Evolutionary conservation across 2,888 invertebrate genomes (phyloP), one percentile per base, ranked within the genome.

Genomic region (Andrena praecox): DNA sequence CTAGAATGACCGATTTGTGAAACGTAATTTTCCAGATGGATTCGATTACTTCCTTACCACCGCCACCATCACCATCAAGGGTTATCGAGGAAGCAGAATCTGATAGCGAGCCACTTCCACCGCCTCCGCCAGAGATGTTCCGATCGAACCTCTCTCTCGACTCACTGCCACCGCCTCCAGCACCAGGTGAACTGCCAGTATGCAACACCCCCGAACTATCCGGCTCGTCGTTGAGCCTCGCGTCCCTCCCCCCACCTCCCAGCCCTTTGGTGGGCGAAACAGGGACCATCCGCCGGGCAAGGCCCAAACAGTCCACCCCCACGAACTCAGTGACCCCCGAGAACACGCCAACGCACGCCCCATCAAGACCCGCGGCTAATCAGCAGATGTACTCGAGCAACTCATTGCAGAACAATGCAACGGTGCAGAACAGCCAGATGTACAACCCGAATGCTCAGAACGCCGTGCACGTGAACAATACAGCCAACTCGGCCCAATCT

Each of bases 81-180:
- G 95, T 95, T 83, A 93, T 94, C 20, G 95, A 95, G 87, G 93
- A 95, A 35, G 93, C 94, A 10, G 95, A 96, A 85, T 95, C 95
- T 66, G 95, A 95, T 82, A 93, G 94, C 77, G 93, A 94, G 72
- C 96, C 96, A 1, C 94, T 96, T 24, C 97, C 97, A 0, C 97
- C 97, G 1, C 97, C 97, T 0, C 97, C 97, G 0, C 95, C 96
- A 1, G 96, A 96, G 89, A 96, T 97, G 95, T 96, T 97, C 91
- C 96, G 97, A 71, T 97, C 97, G 0, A 97, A 96, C 16, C 94
- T 97, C 12, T 97, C 97, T 31, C 93, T 97, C 56, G 97, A 97
- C 89, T 97, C 97, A n/a, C 93, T 97, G 79, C 97, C 97, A 0
- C 97, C 97, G 20, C 97, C 97, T 0, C 97, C 95, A 64, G 96